Percentiles rank a stretch among this genome's conserved stretches.
phyloP scores from a whole-genome alignment of 1,140 invertebrate species.

The Lysiphlebus fabarum region DNA sequence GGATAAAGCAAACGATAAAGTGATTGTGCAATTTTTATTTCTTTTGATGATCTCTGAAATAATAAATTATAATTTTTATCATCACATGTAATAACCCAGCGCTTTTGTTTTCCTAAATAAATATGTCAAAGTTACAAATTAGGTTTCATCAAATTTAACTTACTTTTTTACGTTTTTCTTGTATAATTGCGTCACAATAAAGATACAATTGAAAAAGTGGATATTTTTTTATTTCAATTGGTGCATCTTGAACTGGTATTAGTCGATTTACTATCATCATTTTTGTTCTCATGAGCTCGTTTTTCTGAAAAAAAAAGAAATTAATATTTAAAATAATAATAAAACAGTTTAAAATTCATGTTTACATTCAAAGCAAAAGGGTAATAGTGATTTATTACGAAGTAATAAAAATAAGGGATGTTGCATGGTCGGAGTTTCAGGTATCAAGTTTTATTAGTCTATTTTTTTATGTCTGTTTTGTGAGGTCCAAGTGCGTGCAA shows the following conservation, averaged over 20 bases:
- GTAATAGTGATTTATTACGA: too few relatives aligned
- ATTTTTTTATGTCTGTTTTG: too few relatives aligned
- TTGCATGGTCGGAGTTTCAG: too few relatives aligned
- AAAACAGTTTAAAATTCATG: too few relatives aligned
- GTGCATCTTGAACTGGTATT: conserved; percentile 62
- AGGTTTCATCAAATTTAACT: conserved; percentile 24
- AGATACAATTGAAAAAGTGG: conserved; percentile 66
- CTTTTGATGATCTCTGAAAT: conserved; percentile 30
- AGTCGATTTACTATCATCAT: conserved; percentile 64
- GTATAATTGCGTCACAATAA: conserved; percentile 61
- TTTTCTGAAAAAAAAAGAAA: conserved; percentile 56
- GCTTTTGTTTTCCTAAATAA: too few relatives aligned
- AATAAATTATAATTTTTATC: neutral
- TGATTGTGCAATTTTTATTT: conserved; percentile 33
- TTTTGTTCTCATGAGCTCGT: conserved; percentile 67
- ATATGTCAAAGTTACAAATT: too few relatives aligned
- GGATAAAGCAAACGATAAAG: conserved; percentile 40
- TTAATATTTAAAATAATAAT: too few relatives aligned
- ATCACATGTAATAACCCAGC: too few relatives aligned
- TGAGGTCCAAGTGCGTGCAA: too few relatives aligned
- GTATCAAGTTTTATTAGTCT: too few relatives aligned
- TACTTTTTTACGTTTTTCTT: conserved; percentile 58
- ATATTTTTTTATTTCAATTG: conserved; percentile 62
- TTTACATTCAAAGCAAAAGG: too few relatives aligned
- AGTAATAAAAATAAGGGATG: too few relatives aligned